Percentiles rank a stretch among this genome's conserved stretches.
These are phyloP conservation scores for Miniopterus natalensis DNA, from an alignment of 2,113 vertebrate species.

Conservation along the genomic window DNA sequence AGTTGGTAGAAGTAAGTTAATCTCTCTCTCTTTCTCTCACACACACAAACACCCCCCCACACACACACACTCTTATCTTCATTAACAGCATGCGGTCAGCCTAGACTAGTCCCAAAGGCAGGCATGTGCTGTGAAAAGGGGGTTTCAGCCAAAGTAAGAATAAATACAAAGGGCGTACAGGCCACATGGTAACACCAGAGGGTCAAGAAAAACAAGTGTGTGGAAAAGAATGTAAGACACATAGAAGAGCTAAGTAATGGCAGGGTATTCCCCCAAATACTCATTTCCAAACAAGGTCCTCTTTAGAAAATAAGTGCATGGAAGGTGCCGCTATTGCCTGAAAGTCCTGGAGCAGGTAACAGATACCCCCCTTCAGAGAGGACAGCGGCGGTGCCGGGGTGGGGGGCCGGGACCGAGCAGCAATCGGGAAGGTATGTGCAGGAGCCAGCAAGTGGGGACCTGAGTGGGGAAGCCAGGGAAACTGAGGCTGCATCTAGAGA, in stretches of 20 bases:
- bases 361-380: neutral
- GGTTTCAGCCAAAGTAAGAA: neutral
- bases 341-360: neutral
- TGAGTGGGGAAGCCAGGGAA: neutral
- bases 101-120: neutral
- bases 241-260: neutral
- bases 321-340: neutral
- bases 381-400: neutral
- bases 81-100: neutral
- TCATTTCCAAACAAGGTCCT: neutral
- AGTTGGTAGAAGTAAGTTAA: neutral
- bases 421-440: neutral
- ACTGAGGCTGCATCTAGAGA: neutral
- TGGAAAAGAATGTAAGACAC: slow-evolving; percentile 13
- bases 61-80: neutral
- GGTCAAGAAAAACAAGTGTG: neutral
- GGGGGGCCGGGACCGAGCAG: neutral
- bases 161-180: neutral
- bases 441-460: neutral
- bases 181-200: neutral
- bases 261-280: neutral
- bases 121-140: neutral
- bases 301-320: neutral
- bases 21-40: neutral
- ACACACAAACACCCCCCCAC: neutral